Conservation (phyloP, 1,140 invertebrate genomes). For the Hermatobates lingyangjiaoensis region DNA sequence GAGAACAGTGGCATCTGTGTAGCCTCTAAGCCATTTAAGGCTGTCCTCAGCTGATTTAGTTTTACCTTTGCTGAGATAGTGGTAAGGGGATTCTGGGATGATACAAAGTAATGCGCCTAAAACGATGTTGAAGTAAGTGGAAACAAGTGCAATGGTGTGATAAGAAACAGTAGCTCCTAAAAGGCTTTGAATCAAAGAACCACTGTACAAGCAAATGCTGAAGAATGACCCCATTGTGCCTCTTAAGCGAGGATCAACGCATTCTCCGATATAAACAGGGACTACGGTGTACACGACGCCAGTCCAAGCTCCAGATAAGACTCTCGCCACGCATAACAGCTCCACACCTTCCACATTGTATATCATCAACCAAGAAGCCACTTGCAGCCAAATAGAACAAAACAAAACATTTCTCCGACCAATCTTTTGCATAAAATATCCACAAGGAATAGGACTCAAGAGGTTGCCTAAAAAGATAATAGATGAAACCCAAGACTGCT, state of each 20-base stretch:
- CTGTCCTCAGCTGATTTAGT: slow-evolving; percentile 37
- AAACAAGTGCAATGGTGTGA: slow-evolving; percentile 38
- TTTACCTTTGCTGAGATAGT: slow-evolving; percentile 37
- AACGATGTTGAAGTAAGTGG: slow-evolving; percentile 34
- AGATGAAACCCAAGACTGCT: slow-evolving; percentile 11
- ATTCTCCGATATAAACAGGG: slow-evolving; percentile 40
- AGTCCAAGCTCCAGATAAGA: slow-evolving; percentile 36
- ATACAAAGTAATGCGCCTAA: slow-evolving; percentile 45
- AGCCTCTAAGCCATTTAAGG: slow-evolving; percentile 39
- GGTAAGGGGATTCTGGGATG: slow-evolving; percentile 68
- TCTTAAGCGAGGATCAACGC: slow-evolving; percentile 19
- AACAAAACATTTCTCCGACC: slow-evolving; percentile 52
- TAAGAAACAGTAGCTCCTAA: slow-evolving; percentile 54
- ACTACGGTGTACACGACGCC: slow-evolving; percentile 53
- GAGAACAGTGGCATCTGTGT: slow-evolving; percentile 5
- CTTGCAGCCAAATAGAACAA: slow-evolving; percentile 35
- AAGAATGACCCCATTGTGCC: slow-evolving; percentile 43
- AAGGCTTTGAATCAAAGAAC: slow-evolving; percentile 51
- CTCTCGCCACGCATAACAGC: slow-evolving; percentile 9
- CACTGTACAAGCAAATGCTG: slow-evolving; percentile 53
- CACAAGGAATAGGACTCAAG: slow-evolving; percentile 16
- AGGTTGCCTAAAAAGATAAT: slow-evolving; percentile 14
- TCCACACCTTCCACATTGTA: background rate
- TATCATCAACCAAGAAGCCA: slow-evolving; percentile 31
- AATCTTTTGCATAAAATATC: slow-evolving; percentile 41